Evolutionary conservation across 2,888 invertebrate genomes (phyloP), one percentile per base, ranked within the genome.

Genomic region (Aleiodes alternator): DNA sequence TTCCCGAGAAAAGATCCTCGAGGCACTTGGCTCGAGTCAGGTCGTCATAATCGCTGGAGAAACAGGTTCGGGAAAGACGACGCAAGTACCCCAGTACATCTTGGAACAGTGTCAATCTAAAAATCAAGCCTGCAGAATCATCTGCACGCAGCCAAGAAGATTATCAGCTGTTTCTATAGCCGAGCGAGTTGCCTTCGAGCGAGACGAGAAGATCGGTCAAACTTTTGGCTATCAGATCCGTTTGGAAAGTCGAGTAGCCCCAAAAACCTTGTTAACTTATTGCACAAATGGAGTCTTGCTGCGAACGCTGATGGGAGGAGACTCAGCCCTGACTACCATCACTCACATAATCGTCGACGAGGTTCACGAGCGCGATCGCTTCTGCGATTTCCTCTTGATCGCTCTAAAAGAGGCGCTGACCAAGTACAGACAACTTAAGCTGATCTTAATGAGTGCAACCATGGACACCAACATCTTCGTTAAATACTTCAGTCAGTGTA

Each of bases 401-500:
- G 95, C 96, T 4, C 90, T 98, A 70, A 92, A 95, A 55, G 96
- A 97, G 85, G 93, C 94, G 11, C 88, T 97, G 56, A 90, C 92
- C 0, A 91, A 93, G 66, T 94, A 93, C 86, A 93, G 93, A 79
- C 92, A 95, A 76, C 91, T 98, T 23, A 95, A 94, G 84, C 90
- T 98, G 0, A 92, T 99, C 64, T 92, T 99, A 59, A 98, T 99
- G 98, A 98, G 98, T 3, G 98, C 98, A 11, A 96, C 98, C 0
- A 93, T 97, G 88, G 97, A 98, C 86, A 93, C 95, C 59, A 91
- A 93, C 75, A 92, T 96, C 79, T 96, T 98, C 90, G 91, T 94
- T 66, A 92, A 93, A 51, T 99, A 98, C 89, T 98, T 98, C 90
- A 93, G 93, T 86, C 92, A 93, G 83, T 95, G 96, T 80, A 94